These are phyloP conservation scores for Glareola pratincola DNA, from an alignment of 2,113 vertebrate species.

Conservation along the genomic window DNA sequence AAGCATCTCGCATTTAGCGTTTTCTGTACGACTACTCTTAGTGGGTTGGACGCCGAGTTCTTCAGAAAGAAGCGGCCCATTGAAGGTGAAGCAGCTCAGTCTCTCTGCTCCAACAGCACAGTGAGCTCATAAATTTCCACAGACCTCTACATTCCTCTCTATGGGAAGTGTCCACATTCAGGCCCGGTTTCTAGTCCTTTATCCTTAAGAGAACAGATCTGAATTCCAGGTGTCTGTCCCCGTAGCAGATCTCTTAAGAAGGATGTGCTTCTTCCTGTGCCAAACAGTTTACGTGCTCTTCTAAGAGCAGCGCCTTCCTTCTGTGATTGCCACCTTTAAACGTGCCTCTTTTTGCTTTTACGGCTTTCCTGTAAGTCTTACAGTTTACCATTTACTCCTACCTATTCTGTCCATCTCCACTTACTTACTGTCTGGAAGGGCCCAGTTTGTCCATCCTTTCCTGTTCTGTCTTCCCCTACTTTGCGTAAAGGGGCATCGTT, in stretches of 20 bases:
- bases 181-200: not conserved
- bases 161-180: fast-evolving
- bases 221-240: not conserved
- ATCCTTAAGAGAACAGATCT: not conserved
- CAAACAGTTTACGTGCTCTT: not conserved
- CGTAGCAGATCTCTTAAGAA: not conserved
- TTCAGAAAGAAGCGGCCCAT: not conserved
- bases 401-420: not conserved
- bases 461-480: not conserved
- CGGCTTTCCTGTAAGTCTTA: not conserved
- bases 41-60: not conserved
- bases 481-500: not conserved
- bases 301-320: not conserved
- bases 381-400: not conserved
- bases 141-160: not conserved
- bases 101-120: not conserved
- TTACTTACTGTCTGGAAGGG: not conserved
- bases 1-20: not conserved
- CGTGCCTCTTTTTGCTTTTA: not conserved
- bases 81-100: not conserved
- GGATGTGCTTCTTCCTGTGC: not conserved
- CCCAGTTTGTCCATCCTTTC: not conserved
- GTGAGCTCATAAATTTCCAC: not conserved
- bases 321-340: not conserved
- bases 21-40: not conserved